phyloP scores from a whole-genome alignment of 2,797 vertebrate species.

The Jordanella pulchra region DNA sequence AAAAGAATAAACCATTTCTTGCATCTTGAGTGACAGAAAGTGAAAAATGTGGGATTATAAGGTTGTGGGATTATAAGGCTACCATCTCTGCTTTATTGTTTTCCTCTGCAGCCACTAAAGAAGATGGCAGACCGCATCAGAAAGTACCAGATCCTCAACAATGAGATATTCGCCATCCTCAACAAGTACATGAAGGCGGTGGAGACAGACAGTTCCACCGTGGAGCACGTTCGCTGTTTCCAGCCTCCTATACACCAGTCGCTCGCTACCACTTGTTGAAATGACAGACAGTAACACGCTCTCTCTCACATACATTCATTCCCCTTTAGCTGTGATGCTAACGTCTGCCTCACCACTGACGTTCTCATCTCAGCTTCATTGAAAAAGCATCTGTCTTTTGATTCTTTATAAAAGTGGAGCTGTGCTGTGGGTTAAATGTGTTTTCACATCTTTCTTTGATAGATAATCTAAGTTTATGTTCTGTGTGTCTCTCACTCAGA shows the following conservation, averaged over 20 bases:
- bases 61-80: not conserved
- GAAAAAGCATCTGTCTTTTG: constrained; percentile 48
- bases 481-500: constrained; percentile 57
- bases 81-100: not conserved
- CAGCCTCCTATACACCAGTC: constrained; percentile 99
- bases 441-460: constrained; percentile 34
- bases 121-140: constrained; percentile 99
- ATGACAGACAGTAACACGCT: constrained; percentile 39
- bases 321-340: constrained; percentile 57
- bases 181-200: constrained; percentile 99
- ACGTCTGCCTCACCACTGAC: constrained; percentile 64
- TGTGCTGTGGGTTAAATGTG: constrained; percentile 53
- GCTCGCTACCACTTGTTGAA: constrained; percentile 95
- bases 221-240: constrained; percentile 98
- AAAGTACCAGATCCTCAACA: constrained; percentile 99
- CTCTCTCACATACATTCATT: constrained; percentile 26
- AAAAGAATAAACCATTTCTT: too few species aligned
- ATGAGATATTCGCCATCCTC: constrained; percentile 98
- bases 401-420: constrained; percentile 41
- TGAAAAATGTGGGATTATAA: not conserved
- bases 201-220: constrained; percentile 97
- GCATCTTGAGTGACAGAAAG: not conserved
- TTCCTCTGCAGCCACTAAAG: constrained; percentile 88
- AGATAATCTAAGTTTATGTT: constrained; percentile 29
- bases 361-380: constrained; percentile 41